Conservation (phyloP, 2,113 vertebrate genomes). For the Dipodomys stephensi region DNA sequence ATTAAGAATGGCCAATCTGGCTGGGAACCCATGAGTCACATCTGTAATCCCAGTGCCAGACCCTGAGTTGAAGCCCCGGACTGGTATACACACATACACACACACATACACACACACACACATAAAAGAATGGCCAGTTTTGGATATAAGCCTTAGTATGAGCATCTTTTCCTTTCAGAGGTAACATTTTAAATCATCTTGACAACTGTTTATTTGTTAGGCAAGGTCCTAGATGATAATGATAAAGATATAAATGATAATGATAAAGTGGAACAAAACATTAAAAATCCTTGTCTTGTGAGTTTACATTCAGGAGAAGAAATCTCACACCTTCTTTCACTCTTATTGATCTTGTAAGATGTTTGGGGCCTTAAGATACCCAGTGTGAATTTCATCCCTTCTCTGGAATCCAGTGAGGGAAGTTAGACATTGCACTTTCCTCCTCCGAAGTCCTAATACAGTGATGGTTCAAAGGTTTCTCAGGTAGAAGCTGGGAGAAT, state of each 20-base stretch:
- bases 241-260: not conserved
- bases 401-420: not conserved
- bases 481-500: not conserved
- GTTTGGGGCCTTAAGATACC: not conserved
- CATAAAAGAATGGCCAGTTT: not conserved
- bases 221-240: not conserved
- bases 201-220: not conserved
- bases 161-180: not conserved
- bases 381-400: not conserved
- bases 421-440: not conserved
- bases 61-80: too few relatives aligned
- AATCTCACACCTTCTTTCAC: not conserved
- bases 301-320: not conserved
- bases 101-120: too few relatives aligned
- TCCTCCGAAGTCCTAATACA: not conserved
- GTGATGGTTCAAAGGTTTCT: not conserved
- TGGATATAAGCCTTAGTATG: not conserved
- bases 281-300: not conserved
- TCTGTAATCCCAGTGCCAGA: too few relatives aligned
- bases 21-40: too few relatives aligned
- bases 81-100: too few relatives aligned
- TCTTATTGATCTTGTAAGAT: not conserved
- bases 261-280: not conserved
- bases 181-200: conserved; percentile 39
- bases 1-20: not conserved